These are phyloP conservation scores for Bombylius discolor DNA, from an alignment of 2,888 invertebrate genomes.

Conservation along the genomic window DNA sequence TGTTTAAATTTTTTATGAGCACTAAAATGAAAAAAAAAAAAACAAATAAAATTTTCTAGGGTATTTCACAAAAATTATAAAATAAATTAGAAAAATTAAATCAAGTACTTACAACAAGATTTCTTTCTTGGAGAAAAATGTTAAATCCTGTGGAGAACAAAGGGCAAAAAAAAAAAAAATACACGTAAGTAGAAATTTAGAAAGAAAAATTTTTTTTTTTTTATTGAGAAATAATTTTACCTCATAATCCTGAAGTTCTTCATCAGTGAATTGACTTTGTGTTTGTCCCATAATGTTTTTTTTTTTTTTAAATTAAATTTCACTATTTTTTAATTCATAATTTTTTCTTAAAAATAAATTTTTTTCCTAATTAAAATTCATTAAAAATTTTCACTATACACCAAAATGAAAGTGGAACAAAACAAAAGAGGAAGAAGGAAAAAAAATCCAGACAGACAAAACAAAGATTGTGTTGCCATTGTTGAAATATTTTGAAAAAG, in stretches of 20 bases:
- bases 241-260: conserved; percentile 84
- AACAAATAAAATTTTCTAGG: conserved; percentile 4
- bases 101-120: conserved; percentile 64
- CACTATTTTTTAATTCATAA: neutral
- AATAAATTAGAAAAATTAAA: neutral
- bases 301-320: neutral
- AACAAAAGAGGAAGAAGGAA: no score
- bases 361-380: no score
- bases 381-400: no score
- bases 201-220: conserved; percentile 9
- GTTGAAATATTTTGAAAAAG: no score
- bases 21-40: conserved; percentile 38
- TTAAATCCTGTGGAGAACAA: conserved; percentile 54
- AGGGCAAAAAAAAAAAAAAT: no score
- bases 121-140: conserved; percentile 87
- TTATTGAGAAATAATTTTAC: conserved; percentile 35
- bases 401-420: no score
- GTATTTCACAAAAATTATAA: conserved; percentile 8
- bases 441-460: no score
- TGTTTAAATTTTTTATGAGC: conserved; percentile 84
- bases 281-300: conserved; percentile 56
- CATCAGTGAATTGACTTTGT: conserved; percentile 72
- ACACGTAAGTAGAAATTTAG: conserved; percentile 22
- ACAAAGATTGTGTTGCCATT: no score
- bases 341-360: no score